Percentiles rank a stretch among this genome's conserved stretches.
These are phyloP conservation scores for Ophion slaviceki DNA, from an alignment of 2,888 invertebrate species.

Conservation along the genomic window DNA sequence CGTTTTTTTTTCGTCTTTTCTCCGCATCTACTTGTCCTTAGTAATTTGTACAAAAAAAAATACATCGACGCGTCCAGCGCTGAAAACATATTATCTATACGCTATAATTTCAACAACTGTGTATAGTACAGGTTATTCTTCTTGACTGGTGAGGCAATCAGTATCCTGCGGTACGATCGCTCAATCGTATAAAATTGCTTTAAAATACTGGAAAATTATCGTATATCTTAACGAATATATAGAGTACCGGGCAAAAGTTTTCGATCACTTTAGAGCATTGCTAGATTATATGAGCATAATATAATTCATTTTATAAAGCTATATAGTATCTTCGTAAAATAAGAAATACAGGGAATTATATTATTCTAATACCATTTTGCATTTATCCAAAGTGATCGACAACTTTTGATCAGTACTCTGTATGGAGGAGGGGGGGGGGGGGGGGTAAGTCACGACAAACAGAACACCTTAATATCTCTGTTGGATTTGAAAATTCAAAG, in stretches of 20 bases:
- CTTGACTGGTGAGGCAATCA: background rate
- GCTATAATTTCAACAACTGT: background rate
- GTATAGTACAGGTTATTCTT: background rate
- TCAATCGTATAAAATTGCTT: constrained; percentile 12
- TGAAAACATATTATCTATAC: constrained; percentile 33
- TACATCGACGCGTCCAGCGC: constrained; percentile 60
- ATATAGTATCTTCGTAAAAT: too few relatives aligned
- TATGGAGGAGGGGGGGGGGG: too few relatives aligned
- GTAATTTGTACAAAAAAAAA: constrained; percentile 56
- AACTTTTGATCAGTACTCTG: too few relatives aligned
- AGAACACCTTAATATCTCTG: too few relatives aligned
- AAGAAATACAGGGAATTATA: too few relatives aligned
- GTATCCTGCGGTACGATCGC: background rate
- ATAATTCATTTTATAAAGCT: too few relatives aligned
- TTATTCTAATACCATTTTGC: too few relatives aligned
- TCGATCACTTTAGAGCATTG: too few relatives aligned
- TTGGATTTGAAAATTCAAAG: too few relatives aligned
- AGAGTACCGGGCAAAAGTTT: background rate
- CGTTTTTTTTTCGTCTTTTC: background rate
- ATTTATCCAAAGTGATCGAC: too few relatives aligned
- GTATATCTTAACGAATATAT: background rate
- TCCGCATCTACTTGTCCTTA: constrained; percentile 9
- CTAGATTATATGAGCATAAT: too few relatives aligned
- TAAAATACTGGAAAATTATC: constrained; percentile 9
- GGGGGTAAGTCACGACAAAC: too few relatives aligned